phyloP scores from a whole-genome alignment of 2,888 invertebrate genomes.

The Rhamnusium bicolor region DNA sequence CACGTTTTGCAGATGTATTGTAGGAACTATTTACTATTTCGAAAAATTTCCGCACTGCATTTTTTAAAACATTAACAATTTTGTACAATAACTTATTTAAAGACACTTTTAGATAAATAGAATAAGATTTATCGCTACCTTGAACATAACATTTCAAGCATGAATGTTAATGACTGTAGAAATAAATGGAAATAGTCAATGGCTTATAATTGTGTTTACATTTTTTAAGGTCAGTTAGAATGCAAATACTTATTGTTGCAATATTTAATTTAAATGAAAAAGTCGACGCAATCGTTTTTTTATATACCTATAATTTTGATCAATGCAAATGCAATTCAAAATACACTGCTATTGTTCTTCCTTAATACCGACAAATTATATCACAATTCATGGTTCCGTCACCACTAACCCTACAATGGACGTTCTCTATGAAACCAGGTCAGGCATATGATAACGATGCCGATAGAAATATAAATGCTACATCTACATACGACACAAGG shows the following conservation, averaged over 20 bases:
- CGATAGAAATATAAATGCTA: background rate
- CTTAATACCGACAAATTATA: background rate
- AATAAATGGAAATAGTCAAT: conserved; percentile 5
- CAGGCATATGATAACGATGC: background rate
- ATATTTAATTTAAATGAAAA: background rate
- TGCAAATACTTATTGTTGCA: background rate
- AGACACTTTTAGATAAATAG: background rate
- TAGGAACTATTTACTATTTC: too few relatives aligned
- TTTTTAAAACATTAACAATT: too few relatives aligned
- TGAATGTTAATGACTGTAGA: conserved; percentile 2
- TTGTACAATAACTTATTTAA: background rate
- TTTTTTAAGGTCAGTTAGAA: conserved; percentile 1
- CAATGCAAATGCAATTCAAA: background rate
- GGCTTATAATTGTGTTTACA: background rate
- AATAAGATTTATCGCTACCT: background rate
- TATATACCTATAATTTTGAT: background rate
- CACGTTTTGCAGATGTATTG: too few relatives aligned
- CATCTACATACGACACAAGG: background rate
- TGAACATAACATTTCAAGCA: conserved; percentile 2
- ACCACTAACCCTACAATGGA: conserved; percentile 26
- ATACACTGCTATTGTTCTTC: background rate
- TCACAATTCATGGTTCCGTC: background rate
- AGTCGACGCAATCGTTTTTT: background rate
- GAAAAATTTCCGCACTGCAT: background rate
- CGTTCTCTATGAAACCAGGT: conserved; percentile 24